These are phyloP conservation scores for Falco peregrinus DNA, from an alignment of 2,797 vertebrate genomes.

Conservation along the genomic window DNA sequence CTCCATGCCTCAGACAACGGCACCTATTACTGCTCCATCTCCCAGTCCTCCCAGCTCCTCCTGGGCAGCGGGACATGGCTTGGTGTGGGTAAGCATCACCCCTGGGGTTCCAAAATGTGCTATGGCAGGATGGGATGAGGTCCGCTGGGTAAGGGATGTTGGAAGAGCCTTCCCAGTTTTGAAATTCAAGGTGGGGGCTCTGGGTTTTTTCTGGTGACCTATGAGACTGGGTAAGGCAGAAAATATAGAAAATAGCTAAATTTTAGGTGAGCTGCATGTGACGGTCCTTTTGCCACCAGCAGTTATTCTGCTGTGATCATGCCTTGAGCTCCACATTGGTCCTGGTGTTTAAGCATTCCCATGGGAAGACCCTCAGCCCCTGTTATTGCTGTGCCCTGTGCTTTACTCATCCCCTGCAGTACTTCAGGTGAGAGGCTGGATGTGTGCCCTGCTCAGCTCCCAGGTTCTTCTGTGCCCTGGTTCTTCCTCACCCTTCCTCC, in stretches of 20 bases:
- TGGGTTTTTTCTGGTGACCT: background rate
- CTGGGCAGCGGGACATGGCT: background rate
- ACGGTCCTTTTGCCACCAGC: background rate
- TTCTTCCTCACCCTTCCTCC: background rate
- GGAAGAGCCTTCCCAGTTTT: background rate
- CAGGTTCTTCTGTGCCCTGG: accelerated
- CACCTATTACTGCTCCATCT: constrained; percentile 47
- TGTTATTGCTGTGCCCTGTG: background rate
- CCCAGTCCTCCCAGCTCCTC: constrained; percentile 40
- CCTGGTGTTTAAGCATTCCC: background rate
- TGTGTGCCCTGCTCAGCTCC: background rate
- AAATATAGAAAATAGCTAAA: background rate
- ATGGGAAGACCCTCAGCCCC: background rate
- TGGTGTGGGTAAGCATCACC: constrained; percentile 24
- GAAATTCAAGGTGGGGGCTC: background rate
- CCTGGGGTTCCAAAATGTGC: accelerated
- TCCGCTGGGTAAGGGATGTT: background rate
- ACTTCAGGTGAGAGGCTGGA: background rate
- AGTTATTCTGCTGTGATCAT: background rate
- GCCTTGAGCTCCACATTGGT: accelerated
- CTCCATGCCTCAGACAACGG: background rate
- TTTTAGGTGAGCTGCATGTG: background rate
- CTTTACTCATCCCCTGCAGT: background rate
- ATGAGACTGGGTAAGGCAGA: accelerated
- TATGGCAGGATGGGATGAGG: background rate